Percentiles rank a stretch among this genome's conserved stretches.
Conservation (phyloP, 2,113 vertebrate genomes). For the Tetraodon nigroviridis region DNA sequence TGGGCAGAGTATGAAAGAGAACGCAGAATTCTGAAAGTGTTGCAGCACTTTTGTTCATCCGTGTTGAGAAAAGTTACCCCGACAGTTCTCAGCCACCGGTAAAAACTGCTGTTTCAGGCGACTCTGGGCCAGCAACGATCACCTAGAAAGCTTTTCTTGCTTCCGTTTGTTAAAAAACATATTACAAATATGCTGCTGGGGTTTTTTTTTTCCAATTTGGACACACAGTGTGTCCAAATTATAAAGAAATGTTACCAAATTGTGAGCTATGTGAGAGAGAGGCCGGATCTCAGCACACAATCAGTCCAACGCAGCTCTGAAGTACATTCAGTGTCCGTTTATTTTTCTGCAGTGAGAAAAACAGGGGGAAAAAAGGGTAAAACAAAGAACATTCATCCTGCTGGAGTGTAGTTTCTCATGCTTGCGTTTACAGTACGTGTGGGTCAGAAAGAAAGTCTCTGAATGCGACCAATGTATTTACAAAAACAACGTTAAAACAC, state of each 20-base stretch:
- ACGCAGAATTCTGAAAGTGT: constrained; percentile 5
- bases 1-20: not conserved
- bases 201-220: no score
- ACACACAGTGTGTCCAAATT: no score
- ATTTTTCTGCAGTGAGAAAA: constrained; percentile 70
- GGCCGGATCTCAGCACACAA: not conserved
- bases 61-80: no score
- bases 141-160: no score
- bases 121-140: no score
- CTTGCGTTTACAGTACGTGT: constrained; percentile 70
- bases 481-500: constrained; percentile 68
- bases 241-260: not conserved
- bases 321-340: constrained; percentile 70
- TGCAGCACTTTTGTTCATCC: not conserved
- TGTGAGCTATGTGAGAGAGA: not conserved
- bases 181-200: no score
- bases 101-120: no score
- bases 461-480: constrained; percentile 66
- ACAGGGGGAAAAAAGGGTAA: constrained; percentile 53
- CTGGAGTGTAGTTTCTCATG: constrained; percentile 71
- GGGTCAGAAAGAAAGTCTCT: constrained; percentile 54
- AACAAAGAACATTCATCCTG: constrained; percentile 70
- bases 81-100: no score
- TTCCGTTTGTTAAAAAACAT: no score
- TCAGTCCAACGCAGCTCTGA: constrained; percentile 3